Base-by-base conservation (phyloP, 2,113 vertebrate genomes). In the Misgurnus mizolepis region DNA sequence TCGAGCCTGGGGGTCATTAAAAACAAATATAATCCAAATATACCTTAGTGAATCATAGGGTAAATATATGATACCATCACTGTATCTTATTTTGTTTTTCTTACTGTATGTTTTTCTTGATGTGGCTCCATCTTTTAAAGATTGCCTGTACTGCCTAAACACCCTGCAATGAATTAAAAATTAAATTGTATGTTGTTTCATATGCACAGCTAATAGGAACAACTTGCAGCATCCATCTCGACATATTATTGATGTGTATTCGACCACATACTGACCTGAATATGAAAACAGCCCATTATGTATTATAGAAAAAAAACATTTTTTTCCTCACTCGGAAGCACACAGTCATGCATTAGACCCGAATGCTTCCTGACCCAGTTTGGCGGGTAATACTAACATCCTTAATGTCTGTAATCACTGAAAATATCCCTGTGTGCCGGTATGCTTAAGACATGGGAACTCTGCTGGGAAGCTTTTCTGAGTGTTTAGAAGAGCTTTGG, bases 351-450 rank as follows among this genome's bases (percentile, higher is more conserved):
- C 58, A 78, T 78, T 78, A 76, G 69, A 53, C 10, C 3, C n/a
- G 8, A 40, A 62, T 83, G 81, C 82, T 85, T 82, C 47, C 77
- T 89, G 84, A 85, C 83, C 83, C 76, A 86, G 84, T 87, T 76
- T 78, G 58, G 74, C 82, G 49, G 56, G 55, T 60, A 67, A 40
- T 82, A 22, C 74, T 80, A 45, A 64, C 77, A 7, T 12, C 81
- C 86, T 86, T 82, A 88, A 87, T 82, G 81, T 70, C 2, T 9
- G 79, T 85, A 78, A 84, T 88, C 78, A 5, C 22, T 65, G 62
- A 85, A 87, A 71, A 84, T 79, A 77, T 65, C 83, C 85, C 87
- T 78, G 68, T 67, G 77, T 85, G 82, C 84, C 83, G 71, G 68
- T 82, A 15, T 79, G 67, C 80, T 86, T 84, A 85, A 88, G 83